Percentiles rank a stretch among this genome's conserved stretches.
phyloP scores from a whole-genome alignment of 2,113 vertebrate genomes.

The Pomatostomus ruficeps region DNA sequence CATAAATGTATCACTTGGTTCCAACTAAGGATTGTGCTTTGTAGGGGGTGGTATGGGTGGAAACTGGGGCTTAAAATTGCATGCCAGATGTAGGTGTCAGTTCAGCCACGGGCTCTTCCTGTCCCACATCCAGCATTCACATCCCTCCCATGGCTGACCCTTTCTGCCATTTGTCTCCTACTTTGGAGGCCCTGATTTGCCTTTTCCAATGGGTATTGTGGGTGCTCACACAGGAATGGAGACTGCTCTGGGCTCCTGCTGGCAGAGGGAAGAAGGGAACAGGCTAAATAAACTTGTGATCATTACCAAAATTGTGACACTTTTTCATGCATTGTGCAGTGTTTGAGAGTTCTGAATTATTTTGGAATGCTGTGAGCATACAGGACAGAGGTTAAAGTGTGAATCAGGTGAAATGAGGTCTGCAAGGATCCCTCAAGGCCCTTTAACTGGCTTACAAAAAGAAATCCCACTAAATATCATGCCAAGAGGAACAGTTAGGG shows the following conservation, averaged over 20 bases:
- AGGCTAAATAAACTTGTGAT: background rate
- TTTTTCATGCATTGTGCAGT: background rate
- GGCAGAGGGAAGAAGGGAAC: background rate
- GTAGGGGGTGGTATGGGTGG: rapidly evolving
- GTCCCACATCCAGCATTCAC: background rate
- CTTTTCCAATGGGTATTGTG: background rate
- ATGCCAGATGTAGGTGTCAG: rapidly evolving
- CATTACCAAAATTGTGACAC: background rate
- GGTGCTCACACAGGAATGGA: background rate
- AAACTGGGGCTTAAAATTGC: background rate
- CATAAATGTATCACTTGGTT: background rate
- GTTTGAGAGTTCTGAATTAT: background rate
- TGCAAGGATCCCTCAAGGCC: background rate
- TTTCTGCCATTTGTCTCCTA: background rate
- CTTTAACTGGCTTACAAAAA: background rate
- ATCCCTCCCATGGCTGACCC: background rate
- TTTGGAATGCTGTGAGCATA: background rate
- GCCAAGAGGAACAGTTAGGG: background rate
- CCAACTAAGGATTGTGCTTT: background rate
- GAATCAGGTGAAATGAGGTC: background rate
- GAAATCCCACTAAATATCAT: background rate
- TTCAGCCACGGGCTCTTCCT: background rate
- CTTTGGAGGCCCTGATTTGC: background rate
- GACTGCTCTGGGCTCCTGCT: background rate
- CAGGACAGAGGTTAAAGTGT: background rate